Percentiles rank a stretch among this genome's conserved stretches.
These are phyloP conservation scores for Delia radicum DNA, from an alignment of 1,140 invertebrate genomes.

Conservation along the genomic window DNA sequence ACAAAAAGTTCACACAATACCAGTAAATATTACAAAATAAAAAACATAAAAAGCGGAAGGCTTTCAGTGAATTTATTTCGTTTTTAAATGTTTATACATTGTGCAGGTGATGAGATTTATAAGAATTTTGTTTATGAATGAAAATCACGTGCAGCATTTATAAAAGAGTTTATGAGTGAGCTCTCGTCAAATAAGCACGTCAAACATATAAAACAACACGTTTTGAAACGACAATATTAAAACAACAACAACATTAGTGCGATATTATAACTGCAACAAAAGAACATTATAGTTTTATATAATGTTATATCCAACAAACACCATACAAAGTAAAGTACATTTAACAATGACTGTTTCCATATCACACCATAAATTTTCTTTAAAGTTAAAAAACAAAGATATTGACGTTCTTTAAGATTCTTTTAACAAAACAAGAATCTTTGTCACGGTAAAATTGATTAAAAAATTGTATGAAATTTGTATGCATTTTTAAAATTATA, in stretches of 20 bases:
- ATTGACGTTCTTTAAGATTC: background rate
- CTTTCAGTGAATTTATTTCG: background rate
- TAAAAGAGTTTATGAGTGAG: background rate
- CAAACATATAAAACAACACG: slow-evolving; percentile 4
- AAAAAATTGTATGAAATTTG: background rate
- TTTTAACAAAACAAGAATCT: background rate
- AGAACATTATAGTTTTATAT: too few species aligned
- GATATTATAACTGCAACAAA: background rate
- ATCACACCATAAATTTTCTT: background rate
- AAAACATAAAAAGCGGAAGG: background rate
- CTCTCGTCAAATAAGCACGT: background rate
- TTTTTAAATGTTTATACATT: background rate
- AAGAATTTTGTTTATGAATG: background rate
- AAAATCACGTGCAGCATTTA: background rate
- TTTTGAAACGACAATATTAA: background rate
- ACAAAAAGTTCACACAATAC: too few species aligned
- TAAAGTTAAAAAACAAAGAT: too few species aligned
- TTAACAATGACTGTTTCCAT: background rate
- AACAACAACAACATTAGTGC: background rate
- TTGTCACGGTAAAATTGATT: slow-evolving; percentile 1
- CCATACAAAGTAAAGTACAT: background rate
- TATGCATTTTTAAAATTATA: background rate
- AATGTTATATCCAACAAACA: background rate
- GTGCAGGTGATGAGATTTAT: background rate
- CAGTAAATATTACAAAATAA: too few species aligned